phyloP scores from a whole-genome alignment of 2,797 vertebrate species.

The Halcyon leucocephala region DNA sequence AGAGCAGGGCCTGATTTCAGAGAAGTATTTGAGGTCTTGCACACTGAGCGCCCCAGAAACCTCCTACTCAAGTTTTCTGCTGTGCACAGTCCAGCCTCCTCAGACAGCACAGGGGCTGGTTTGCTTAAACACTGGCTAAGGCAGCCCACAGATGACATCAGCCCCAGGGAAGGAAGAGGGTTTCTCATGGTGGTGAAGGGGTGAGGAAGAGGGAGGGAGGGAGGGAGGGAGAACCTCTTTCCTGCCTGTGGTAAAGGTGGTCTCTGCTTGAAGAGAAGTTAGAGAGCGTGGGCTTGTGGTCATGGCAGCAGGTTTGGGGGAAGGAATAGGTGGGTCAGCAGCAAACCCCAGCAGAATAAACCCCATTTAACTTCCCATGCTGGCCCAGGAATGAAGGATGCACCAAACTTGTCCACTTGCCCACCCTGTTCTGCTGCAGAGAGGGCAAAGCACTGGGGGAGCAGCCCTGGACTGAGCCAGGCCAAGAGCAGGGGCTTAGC shows the following conservation, averaged over 20 bases:
- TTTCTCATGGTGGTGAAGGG: neutral
- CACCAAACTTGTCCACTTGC: neutral
- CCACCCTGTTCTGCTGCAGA: neutral
- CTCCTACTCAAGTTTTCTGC: neutral
- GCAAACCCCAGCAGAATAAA: neutral
- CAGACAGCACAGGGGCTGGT: neutral
- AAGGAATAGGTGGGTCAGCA: neutral
- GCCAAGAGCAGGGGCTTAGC: neutral
- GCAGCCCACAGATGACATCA: neutral
- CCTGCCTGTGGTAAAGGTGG: neutral
- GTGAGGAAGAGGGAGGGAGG: neutral
- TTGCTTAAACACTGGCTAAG: neutral
- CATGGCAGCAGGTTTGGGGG: neutral
- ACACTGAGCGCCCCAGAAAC: neutral
- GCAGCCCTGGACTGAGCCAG: neutral
- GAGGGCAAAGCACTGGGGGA: neutral
- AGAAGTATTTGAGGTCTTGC: neutral
- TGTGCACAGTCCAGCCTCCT: neutral
- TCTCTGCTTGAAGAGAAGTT: neutral
- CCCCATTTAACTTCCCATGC: neutral
- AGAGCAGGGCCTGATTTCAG: neutral
- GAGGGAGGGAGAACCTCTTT: too few relatives aligned
- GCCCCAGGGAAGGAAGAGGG: neutral
- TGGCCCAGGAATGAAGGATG: neutral
- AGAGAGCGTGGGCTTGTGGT: neutral